Evolutionary conservation across 2,113 vertebrate species (phyloP).

Genomic region (Sciurus niger): DNA sequence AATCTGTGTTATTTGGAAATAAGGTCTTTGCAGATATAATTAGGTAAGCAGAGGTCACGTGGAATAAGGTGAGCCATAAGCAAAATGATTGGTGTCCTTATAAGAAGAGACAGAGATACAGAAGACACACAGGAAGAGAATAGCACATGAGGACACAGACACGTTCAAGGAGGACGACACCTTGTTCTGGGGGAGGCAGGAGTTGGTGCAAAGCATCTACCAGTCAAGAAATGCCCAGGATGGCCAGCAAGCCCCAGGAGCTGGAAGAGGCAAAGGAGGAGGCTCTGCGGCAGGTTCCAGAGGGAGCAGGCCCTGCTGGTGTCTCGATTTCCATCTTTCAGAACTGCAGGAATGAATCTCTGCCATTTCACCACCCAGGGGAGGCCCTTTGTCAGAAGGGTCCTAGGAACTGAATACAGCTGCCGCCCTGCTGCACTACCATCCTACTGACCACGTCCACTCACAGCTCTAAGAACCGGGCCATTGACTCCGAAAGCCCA

Average conservation of each 20-base stretch:
- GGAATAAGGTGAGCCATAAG: background rate
- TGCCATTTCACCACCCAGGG: background rate
- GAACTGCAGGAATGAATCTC: background rate
- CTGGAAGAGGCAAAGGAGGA: background rate
- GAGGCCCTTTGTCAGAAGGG: background rate
- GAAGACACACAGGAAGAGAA: background rate
- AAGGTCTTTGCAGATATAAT: background rate
- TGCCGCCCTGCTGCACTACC: background rate
- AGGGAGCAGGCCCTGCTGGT: background rate
- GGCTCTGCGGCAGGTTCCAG: too few species aligned
- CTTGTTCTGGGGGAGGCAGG: background rate
- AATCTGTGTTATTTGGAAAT: background rate
- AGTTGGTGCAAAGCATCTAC: accelerated
- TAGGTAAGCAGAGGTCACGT: background rate
- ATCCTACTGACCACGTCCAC: background rate
- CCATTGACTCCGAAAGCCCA: background rate
- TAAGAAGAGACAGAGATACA: background rate
- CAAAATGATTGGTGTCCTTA: background rate
- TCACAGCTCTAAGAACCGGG: background rate
- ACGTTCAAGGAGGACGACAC: too few species aligned
- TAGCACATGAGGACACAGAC: background rate
- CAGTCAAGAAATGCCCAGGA: background rate
- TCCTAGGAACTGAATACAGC: background rate
- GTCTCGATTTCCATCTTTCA: background rate
- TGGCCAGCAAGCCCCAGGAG: background rate